phyloP scores from a whole-genome alignment of 2,888 invertebrate species.

The Drosophila austrosaltans region DNA sequence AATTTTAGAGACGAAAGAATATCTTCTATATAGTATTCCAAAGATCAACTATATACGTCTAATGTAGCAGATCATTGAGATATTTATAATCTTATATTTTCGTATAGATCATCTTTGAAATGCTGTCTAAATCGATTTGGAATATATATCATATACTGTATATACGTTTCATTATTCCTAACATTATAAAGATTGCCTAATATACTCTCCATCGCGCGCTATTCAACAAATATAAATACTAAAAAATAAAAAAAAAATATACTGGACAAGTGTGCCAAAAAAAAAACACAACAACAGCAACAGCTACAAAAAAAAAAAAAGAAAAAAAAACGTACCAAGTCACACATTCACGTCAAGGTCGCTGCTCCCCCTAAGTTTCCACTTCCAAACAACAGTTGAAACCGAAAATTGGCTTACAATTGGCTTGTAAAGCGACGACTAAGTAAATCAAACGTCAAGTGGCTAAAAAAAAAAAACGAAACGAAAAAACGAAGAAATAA shows the following conservation, averaged over 20 bases:
- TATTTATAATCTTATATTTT: too few species aligned
- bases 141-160: too few species aligned
- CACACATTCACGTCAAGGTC: constrained; percentile 64
- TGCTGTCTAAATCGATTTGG: too few species aligned
- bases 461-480: constrained; percentile 34
- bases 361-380: constrained; percentile 17
- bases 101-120: too few species aligned
- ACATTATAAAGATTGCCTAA: background rate
- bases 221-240: constrained; percentile 25
- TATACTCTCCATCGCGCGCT: background rate
- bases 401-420: constrained; percentile 75
- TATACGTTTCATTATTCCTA: constrained; percentile 10
- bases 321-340: constrained; percentile 13
- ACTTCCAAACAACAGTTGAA: constrained; percentile 35
- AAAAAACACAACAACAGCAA: background rate
- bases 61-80: too few species aligned
- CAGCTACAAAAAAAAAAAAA: background rate
- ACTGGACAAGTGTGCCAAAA: constrained; percentile 71
- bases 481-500: constrained; percentile 10
- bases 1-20: too few species aligned
- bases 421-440: constrained; percentile 69
- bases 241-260: constrained; percentile 16
- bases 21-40: too few species aligned
- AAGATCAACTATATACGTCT: too few species aligned
- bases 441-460: constrained; percentile 64